Evolutionary conservation across 2,113 vertebrate genomes (phyloP).

Genomic region (Pao palembangensis): DNA sequence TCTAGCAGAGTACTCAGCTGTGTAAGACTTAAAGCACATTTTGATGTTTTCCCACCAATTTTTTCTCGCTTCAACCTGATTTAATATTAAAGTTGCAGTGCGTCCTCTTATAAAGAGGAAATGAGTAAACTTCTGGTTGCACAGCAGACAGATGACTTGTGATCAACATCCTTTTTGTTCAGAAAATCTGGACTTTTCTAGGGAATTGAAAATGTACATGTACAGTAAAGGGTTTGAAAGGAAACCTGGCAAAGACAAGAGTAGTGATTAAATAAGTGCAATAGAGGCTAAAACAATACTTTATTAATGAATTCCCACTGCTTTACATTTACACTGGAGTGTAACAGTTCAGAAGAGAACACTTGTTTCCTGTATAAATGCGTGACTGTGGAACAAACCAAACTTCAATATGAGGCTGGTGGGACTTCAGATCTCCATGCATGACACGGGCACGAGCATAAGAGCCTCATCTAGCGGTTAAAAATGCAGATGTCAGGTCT

Average conservation of each 20-base stretch:
- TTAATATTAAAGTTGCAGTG: too few relatives aligned
- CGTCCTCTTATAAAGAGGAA: too few relatives aligned
- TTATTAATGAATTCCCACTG: conserved; percentile 55
- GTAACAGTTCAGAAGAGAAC: conserved; percentile 35
- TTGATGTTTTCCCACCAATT: too few relatives aligned
- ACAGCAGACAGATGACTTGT: too few relatives aligned
- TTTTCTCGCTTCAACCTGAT: too few relatives aligned
- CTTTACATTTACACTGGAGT: conserved; percentile 53
- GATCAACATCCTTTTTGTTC: too few relatives aligned
- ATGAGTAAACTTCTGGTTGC: too few relatives aligned
- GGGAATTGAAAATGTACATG: too few relatives aligned
- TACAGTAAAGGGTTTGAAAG: background rate
- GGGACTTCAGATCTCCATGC: conserved; percentile 56
- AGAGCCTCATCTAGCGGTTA: conserved; percentile 38
- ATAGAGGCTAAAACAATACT: conserved; percentile 57
- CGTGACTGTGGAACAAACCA: conserved; percentile 35
- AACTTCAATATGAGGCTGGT: conserved; percentile 76
- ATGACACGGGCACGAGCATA: conserved; percentile 47
- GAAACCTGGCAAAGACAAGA: too few relatives aligned
- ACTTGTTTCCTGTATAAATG: conserved; percentile 39
- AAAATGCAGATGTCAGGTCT: conserved; percentile 4
- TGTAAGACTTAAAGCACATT: too few relatives aligned
- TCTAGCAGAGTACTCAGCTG: too few relatives aligned
- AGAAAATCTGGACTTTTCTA: too few relatives aligned
- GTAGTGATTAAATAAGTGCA: background rate